Conservation (phyloP, 23 tunicate species). For the Corella eumyota region DNA sequence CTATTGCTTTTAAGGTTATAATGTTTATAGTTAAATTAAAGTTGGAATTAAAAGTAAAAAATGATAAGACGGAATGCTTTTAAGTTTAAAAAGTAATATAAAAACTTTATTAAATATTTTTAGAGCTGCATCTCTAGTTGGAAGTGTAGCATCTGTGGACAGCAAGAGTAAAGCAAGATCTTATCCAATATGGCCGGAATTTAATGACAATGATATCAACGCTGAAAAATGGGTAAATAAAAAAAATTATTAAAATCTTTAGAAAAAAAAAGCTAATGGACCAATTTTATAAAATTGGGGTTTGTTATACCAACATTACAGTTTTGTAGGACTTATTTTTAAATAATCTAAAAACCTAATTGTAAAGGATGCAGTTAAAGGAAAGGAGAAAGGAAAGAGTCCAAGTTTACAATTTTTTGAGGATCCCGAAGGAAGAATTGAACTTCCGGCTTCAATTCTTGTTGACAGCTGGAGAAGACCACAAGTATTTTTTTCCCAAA, state of each 20-base stretch:
- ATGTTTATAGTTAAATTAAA: too few relatives aligned
- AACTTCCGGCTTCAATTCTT: slow-evolving; percentile 35
- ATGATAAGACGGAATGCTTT: too few relatives aligned
- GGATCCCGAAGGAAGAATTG: slow-evolving; percentile 77
- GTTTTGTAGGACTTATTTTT: slow-evolving; percentile 26
- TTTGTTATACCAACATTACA: background rate
- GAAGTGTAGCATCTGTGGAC: slow-evolving; percentile 69
- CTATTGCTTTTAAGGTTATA: too few relatives aligned
- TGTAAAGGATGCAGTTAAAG: too few relatives aligned
- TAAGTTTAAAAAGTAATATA: too few relatives aligned
- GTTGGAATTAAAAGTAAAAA: too few relatives aligned
- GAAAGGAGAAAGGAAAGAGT: slow-evolving; percentile 76
- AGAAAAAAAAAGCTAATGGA: background rate
- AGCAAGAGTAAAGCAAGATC: slow-evolving; percentile 30
- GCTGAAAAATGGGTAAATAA: slow-evolving; percentile 77
- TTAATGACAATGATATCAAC: slow-evolving; percentile 66
- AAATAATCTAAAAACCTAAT: too few relatives aligned
- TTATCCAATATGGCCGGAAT: slow-evolving; percentile 80
- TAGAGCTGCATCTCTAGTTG: slow-evolving; percentile 74
- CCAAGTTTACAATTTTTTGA: slow-evolving; percentile 58
- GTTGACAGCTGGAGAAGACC: slow-evolving; percentile 63
- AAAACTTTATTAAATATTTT: too few relatives aligned
- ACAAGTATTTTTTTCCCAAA: too few relatives aligned
- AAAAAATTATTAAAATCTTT: background rate
- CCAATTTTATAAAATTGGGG: background rate